Conservation (phyloP, 2,113 vertebrate genomes). For the Mobula birostris region DNA sequence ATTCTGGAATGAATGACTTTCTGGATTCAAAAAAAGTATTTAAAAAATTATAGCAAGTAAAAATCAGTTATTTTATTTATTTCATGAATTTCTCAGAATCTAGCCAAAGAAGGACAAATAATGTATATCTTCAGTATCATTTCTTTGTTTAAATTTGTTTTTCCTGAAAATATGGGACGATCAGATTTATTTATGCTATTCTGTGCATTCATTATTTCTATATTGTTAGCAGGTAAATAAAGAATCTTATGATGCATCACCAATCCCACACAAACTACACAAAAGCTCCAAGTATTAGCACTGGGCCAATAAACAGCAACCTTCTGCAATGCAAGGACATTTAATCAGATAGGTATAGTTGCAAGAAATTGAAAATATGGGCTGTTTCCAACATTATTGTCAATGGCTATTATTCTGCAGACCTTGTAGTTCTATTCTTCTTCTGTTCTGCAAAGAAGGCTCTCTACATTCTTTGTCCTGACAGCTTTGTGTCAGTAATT, state of each 20-base stretch:
- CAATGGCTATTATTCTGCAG: constrained; percentile 39
- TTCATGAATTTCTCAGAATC: neutral
- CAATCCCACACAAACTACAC: constrained; percentile 49
- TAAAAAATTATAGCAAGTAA: neutral
- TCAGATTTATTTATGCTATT: constrained; percentile 44
- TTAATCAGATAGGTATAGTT: constrained; percentile 44
- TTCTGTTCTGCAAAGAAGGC: constrained; percentile 38
- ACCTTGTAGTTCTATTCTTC: constrained; percentile 41
- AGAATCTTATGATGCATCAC: constrained; percentile 44
- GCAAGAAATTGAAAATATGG: constrained; percentile 38
- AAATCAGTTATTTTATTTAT: neutral
- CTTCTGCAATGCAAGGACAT: constrained; percentile 42
- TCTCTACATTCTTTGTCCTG: constrained; percentile 32
- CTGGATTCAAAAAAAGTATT: neutral
- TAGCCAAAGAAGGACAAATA: neutral
- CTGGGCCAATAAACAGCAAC: constrained; percentile 46
- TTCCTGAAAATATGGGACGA: neutral
- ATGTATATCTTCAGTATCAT: neutral
- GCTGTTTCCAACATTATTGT: neutral
- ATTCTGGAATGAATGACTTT: neutral
- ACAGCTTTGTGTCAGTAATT: constrained; percentile 48
- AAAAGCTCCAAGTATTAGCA: constrained; percentile 45
- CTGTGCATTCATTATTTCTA: constrained; percentile 52
- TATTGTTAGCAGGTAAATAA: constrained; percentile 48
- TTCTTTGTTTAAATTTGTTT: neutral